Evolutionary conservation across 1,140 invertebrate genomes (phyloP).

Genomic region (Lineus longissimus): DNA sequence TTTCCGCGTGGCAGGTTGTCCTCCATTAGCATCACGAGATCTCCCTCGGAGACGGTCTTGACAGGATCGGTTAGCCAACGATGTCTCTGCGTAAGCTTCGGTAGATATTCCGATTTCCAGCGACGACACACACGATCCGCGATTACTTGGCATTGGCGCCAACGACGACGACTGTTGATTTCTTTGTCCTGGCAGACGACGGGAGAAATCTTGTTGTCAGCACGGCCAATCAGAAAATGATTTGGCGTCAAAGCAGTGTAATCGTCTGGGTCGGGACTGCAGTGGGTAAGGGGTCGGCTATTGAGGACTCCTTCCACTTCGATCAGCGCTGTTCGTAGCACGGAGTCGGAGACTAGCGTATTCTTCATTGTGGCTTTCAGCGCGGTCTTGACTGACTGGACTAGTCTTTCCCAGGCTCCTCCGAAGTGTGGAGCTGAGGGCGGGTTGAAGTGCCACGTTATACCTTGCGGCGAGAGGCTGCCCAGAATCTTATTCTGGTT

Average conservation of each 20-base stretch:
- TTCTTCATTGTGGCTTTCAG: not conserved
- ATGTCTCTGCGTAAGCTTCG: not conserved
- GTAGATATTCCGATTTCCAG: slow-evolving; percentile 11
- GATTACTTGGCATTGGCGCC: no score
- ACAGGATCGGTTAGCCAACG: not conserved
- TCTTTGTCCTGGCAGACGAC: not conserved
- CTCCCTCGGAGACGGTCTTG: not conserved
- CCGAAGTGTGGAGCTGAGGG: slow-evolving; percentile 1
- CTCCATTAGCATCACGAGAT: no score
- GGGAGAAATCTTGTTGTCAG: slow-evolving; percentile 6
- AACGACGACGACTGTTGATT: not conserved
- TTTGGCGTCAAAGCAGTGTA: slow-evolving; percentile 27
- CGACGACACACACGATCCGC: slow-evolving; percentile 13
- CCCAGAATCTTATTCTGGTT: not conserved
- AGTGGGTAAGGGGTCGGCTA: slow-evolving; percentile 25
- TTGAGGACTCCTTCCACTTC: slow-evolving; percentile 28
- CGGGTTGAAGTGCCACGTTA: slow-evolving; percentile 10
- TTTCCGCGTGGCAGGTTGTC: no score
- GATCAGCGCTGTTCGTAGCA: slow-evolving; percentile 18
- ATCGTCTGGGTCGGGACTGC: slow-evolving; percentile 31
- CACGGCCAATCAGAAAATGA: slow-evolving; percentile 27
- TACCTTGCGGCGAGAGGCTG: not conserved
- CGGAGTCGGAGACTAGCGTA: not conserved
- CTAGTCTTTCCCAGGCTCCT: slow-evolving; percentile 5
- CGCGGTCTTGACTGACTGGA: slow-evolving; percentile 9